Evolutionary conservation across 2,888 invertebrate species (phyloP), one percentile per base, ranked within the genome.

Genomic region (Archips xylosteana): DNA sequence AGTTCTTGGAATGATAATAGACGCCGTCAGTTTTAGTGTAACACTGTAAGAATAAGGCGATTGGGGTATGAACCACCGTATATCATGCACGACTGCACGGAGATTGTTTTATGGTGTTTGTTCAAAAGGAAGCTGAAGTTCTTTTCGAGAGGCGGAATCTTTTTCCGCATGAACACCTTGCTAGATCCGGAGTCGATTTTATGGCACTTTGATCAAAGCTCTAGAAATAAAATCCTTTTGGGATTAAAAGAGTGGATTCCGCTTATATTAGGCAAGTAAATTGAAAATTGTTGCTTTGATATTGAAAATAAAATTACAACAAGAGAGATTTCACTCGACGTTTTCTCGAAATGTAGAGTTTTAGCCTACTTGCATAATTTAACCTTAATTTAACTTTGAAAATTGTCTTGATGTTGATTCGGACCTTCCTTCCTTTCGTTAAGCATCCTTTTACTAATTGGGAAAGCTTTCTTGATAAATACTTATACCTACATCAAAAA

Each of bases 41-140:
- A 61, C 10, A 39, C 39, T 23, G 23, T 64, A 45, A 12, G 64
- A 15, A 59, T 49, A 73, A 54, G 60, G 63, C 59, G 57, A 64
- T n/a, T 54, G 47, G 59, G 34, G 36, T 69, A 60, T 59, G 47
- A 73, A 34, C 73, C 73, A 42, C 73, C 73, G 57, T 32, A 59
- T 68, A 63, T 36, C 63, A 64, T 59, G 63, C 73, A 69, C 73
- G 73, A 64, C 36, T 59, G 63, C 57, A 63, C 49, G 69, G 32
- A 42, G 59, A 68, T 73, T 73, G 73, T 68, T 73, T 73, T 69
- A 69, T 64, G 73, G 73, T 59, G 49, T 69, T 60, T 64, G 68
- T 73, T 73, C 68, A 61, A 71, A 71, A 70, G 66, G n/a, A 54
- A 39, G 60, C 42, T 65, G 10, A 39, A 67, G 45, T 67, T 67